Evolutionary conservation across 1,140 invertebrate genomes (phyloP).

Genomic region (Drosophila triauraria): DNA sequence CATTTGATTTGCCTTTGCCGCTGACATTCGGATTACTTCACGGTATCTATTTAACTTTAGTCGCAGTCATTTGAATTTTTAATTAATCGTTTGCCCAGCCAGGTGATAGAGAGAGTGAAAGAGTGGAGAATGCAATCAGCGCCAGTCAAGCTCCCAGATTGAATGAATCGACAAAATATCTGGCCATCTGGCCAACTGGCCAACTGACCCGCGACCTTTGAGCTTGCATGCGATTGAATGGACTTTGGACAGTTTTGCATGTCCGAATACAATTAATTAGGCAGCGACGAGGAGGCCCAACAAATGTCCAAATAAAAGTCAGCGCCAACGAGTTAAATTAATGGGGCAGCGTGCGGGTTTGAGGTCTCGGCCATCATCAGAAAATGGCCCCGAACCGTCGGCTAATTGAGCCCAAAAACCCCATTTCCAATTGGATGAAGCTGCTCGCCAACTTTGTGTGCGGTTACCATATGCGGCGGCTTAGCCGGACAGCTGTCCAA

Average conservation of each 20-base stretch:
- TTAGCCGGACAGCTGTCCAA: conserved; percentile 68
- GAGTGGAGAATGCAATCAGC: conserved; percentile 52
- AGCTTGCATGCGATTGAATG: conserved; percentile 31
- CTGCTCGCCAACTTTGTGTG: conserved; percentile 41
- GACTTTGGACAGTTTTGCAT: conserved; percentile 73
- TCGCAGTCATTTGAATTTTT: conserved; percentile 76
- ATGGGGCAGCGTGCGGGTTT: conserved; percentile 29
- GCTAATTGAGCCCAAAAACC: conserved; percentile 71
- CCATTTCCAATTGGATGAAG: conserved; percentile 44
- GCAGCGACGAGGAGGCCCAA: conserved; percentile 35
- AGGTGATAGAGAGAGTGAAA: conserved; percentile 29
- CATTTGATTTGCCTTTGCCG: conserved; percentile 54
- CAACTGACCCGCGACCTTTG: conserved; percentile 37
- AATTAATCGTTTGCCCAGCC: conserved; percentile 61
- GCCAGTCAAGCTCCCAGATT: conserved; percentile 15
- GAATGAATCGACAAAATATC: conserved; percentile 24
- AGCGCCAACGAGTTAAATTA: conserved; percentile 58
- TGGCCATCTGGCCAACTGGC: conserved; percentile 3
- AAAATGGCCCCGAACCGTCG: conserved; percentile 43
- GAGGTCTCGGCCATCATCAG: conserved; percentile 56
- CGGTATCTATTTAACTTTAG: conserved; percentile 77
- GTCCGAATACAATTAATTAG: conserved; percentile 73
- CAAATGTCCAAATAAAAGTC: conserved; percentile 79
- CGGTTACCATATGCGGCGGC: conserved; percentile 58
- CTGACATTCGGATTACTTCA: conserved; percentile 66